Evolutionary conservation across 2,113 vertebrate species (phyloP).

Genomic region (Urocynchramus pylzowi): DNA sequence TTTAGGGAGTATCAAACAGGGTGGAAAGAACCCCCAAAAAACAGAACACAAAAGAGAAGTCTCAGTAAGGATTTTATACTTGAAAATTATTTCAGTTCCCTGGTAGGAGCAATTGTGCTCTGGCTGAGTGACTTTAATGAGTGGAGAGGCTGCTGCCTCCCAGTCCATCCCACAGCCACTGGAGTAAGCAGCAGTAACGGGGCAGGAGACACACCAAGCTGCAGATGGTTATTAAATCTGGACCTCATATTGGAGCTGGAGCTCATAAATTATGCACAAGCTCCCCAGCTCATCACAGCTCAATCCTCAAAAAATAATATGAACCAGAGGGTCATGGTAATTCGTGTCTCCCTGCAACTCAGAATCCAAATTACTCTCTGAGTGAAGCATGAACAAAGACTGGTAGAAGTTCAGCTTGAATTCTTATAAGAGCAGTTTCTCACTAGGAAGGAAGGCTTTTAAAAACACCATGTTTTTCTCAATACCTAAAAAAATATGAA

Average conservation of each 20-base stretch:
- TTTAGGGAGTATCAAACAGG: neutral
- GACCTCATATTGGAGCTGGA: neutral
- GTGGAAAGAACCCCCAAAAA: neutral
- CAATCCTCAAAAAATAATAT: neutral
- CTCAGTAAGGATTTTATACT: neutral
- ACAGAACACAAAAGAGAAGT: neutral
- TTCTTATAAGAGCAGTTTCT: neutral
- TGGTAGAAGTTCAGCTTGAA: neutral
- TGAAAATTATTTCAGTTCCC: neutral
- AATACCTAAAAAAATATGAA: neutral
- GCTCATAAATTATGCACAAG: neutral
- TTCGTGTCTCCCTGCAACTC: neutral
- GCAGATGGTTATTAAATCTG: neutral
- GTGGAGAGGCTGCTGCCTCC: neutral
- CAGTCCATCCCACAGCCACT: neutral
- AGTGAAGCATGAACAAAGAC: neutral
- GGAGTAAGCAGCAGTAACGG: neutral
- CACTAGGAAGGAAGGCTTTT: neutral
- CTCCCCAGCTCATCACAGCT: neutral
- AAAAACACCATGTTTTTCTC: neutral
- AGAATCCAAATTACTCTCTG: neutral
- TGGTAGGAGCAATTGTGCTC: neutral
- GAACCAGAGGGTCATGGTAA: neutral
- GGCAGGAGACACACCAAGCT: neutral
- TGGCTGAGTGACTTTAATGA: neutral